phyloP scores from a whole-genome alignment of 2,888 invertebrate genomes.

The Ommatoiulus sabulosus region DNA sequence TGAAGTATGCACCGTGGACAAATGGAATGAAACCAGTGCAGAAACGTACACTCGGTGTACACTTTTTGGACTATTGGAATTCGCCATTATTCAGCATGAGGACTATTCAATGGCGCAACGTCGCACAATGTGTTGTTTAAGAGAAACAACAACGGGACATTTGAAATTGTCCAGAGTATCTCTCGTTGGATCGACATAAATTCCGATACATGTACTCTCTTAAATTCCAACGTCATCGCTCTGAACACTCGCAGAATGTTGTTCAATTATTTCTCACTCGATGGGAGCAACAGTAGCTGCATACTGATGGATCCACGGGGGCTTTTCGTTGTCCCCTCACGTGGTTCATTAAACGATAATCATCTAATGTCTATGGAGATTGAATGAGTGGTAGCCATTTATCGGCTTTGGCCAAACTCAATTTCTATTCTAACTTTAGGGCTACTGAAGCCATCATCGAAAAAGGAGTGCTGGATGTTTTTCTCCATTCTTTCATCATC shows the following conservation, averaged over 20 bases:
- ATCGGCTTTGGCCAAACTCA: conserved; percentile 37
- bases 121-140: no score
- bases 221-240: no score
- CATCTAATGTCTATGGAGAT: conserved; percentile 55
- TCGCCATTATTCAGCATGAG: no score
- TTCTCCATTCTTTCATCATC: background rate
- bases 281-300: background rate
- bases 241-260: background rate
- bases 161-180: no score
- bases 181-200: no score
- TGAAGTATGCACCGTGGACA: no score
- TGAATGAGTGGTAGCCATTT: conserved; percentile 51
- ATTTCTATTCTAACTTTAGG: background rate
- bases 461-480: background rate
- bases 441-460: background rate
- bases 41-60: no score
- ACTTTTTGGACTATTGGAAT: no score
- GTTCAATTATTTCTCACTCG: background rate
- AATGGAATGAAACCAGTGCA: no score
- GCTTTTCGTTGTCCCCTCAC: conserved; percentile 6
- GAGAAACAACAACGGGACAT: no score
- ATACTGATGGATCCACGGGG: conserved; percentile 26
- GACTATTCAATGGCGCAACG: no score
- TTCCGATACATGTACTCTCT: no score
- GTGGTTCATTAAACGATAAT: conserved; percentile 55